Percentiles rank a stretch among this genome's conserved stretches.
phyloP scores from a whole-genome alignment of 2,113 vertebrate species.

The Mus spicilegus region DNA sequence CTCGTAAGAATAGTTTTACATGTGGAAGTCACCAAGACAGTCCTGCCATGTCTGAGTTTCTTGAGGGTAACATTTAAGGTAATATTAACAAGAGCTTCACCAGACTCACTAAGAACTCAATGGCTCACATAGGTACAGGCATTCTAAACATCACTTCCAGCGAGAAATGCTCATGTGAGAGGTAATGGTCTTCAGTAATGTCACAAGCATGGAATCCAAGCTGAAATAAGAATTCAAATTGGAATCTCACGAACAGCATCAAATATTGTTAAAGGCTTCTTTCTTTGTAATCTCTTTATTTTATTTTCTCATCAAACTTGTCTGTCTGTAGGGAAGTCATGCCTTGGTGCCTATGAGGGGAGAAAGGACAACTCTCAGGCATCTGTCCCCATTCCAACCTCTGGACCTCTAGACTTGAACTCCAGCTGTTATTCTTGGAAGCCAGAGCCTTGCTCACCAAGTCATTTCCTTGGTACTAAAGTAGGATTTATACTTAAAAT shows the following conservation, averaged over 20 bases:
- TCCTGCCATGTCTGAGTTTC: not conserved
- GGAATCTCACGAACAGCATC: not conserved
- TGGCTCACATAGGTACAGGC: not conserved
- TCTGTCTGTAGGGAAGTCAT: no score
- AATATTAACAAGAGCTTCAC: not conserved
- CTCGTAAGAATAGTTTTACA: not conserved
- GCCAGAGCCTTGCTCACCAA: not conserved
- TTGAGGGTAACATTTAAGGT: not conserved
- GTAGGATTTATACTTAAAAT: not conserved
- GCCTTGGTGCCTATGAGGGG: not conserved
- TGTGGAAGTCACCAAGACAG: constrained; percentile 7
- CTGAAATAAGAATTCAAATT: not conserved
- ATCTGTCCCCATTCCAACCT: not conserved
- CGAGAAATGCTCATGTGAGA: not conserved
- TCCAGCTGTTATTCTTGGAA: not conserved
- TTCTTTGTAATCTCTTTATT: not conserved
- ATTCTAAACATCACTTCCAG: not conserved
- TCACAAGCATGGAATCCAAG: not conserved
- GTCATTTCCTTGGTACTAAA: not conserved
- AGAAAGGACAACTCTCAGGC: no score
- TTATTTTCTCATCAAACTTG: not conserved
- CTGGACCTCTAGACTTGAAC: not conserved
- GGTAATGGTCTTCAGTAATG: not conserved
- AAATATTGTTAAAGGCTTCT: not conserved
- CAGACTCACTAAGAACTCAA: constrained; percentile 48